Evolutionary conservation across 2,113 vertebrate genomes (phyloP), one percentile per base, ranked within the genome.

Genomic region (Myodes glareolus): DNA sequence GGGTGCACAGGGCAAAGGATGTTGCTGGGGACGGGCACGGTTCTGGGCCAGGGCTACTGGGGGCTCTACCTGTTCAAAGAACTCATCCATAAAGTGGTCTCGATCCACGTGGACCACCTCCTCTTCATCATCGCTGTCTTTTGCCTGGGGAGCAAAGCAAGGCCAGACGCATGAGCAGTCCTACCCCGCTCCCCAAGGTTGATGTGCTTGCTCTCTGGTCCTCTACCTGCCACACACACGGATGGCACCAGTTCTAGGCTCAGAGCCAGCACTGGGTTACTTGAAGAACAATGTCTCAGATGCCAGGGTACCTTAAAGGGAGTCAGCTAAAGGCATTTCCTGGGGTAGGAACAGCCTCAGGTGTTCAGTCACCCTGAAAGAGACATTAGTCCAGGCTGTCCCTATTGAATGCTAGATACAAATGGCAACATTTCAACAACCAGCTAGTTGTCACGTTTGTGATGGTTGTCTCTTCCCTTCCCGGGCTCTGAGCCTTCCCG

Each of bases 1-100:
- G 23, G 14, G 3, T 3, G 5, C 21, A 7, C 2, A 3, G 9
- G 65, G 27, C 19, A 17, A 70, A 65, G 89, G 45, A n/a, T 47
- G 73, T 19, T 13, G 39, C 25, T n/a, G 80, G 91, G 13, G 63
- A 76, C 47, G 90, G 58, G 36, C 27, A 19, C 25, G 17, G 17
- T 11, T 0, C 81, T 5, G 27, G 78, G 0, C 7, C 80, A 10
- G 61, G 68, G 39, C 13, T 29, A 17, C 1, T 11, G 52, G 55
- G 25, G 12, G 5, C 33, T 72, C 90, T 84, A 99, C 99, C 99
- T 99, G 99, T 96, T 99, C 99, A 8, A 99, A 99, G 98, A 99
- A 99, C 98, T 99, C 99, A 58, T 99, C 99, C 99, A 99, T 99
- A 97, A 99, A 99, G 98, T 99, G 99, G 95, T 99, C 99, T 72